Conservation (phyloP, 2,113 vertebrate genomes). For the Cariama cristata region DNA sequence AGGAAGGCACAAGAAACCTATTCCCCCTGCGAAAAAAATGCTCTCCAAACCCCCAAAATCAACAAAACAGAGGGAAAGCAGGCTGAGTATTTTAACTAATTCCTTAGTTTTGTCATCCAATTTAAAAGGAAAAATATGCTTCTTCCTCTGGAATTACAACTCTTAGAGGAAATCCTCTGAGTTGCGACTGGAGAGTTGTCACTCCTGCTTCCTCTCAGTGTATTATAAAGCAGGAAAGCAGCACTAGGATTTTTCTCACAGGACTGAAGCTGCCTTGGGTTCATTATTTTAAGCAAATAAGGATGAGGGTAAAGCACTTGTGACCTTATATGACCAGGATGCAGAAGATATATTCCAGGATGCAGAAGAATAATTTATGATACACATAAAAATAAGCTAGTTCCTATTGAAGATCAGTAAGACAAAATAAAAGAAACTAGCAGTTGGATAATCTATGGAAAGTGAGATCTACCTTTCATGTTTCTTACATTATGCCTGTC, state of each 20-base stretch:
- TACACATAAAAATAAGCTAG: not conserved
- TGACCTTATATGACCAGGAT: not conserved
- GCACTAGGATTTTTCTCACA: not conserved
- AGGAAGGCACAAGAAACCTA: not conserved
- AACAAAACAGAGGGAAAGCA: not conserved
- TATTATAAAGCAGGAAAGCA: not conserved
- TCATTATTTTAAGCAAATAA: not conserved
- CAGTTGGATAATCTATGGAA: not conserved
- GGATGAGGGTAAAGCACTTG: not conserved
- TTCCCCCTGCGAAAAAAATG: accelerated
- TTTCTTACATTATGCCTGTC: not conserved
- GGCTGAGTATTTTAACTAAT: not conserved
- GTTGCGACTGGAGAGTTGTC: not conserved
- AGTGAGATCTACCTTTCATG: not conserved
- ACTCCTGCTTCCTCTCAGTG: not conserved
- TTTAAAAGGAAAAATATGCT: not conserved
- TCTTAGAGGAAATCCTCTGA: not conserved
- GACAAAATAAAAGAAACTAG: not conserved
- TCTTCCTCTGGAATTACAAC: not conserved
- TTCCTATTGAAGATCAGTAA: not conserved
- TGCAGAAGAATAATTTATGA: not conserved
- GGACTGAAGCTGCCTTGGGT: not conserved
- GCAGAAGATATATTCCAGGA: not conserved
- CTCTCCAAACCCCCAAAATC: not conserved
- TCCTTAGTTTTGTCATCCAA: not conserved